phyloP scores from a whole-genome alignment of 2,113 vertebrate species.

The Prionailurus viverrinus region DNA sequence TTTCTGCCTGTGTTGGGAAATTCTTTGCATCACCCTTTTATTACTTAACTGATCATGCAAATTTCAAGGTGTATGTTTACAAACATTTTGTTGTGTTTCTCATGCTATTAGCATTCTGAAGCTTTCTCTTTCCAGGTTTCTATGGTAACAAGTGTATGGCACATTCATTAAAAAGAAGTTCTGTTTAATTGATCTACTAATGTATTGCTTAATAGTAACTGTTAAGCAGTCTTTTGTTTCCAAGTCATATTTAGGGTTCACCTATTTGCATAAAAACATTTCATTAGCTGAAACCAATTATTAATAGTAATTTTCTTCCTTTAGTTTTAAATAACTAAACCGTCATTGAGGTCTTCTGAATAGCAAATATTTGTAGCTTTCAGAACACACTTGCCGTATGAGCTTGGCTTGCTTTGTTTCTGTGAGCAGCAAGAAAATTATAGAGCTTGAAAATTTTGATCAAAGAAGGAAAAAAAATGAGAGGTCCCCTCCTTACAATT shows the following conservation, averaged over 20 bases:
- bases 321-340: slow-evolving; percentile 94
- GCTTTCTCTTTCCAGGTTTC: slow-evolving; percentile 88
- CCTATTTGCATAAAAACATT: slow-evolving; percentile 98
- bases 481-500: slow-evolving; percentile 46
- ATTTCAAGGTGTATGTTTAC: slow-evolving; percentile 88
- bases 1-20: slow-evolving; percentile 66
- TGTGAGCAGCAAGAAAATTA: slow-evolving; percentile 87
- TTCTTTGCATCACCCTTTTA: slow-evolving; percentile 79
- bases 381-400: slow-evolving; percentile 88
- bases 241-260: slow-evolving; percentile 96
- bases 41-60: slow-evolving; percentile 85
- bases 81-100: slow-evolving; percentile 89
- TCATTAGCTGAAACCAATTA: slow-evolving; percentile 95
- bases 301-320: slow-evolving; percentile 95
- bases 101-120: slow-evolving; percentile 87
- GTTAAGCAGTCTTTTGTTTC: slow-evolving; percentile 98
- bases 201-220: slow-evolving; percentile 96
- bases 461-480: slow-evolving; percentile 76
- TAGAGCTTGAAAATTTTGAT: slow-evolving; percentile 83
- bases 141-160: slow-evolving; percentile 90
- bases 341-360: slow-evolving; percentile 89
- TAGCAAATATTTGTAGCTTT: slow-evolving; percentile 94
- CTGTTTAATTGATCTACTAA: slow-evolving; percentile 99
- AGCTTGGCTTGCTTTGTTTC: slow-evolving; percentile 85
- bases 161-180: slow-evolving; percentile 94